Evolutionary conservation across 2,113 vertebrate species (phyloP).

Genomic region (Crotalus horridus): DNA sequence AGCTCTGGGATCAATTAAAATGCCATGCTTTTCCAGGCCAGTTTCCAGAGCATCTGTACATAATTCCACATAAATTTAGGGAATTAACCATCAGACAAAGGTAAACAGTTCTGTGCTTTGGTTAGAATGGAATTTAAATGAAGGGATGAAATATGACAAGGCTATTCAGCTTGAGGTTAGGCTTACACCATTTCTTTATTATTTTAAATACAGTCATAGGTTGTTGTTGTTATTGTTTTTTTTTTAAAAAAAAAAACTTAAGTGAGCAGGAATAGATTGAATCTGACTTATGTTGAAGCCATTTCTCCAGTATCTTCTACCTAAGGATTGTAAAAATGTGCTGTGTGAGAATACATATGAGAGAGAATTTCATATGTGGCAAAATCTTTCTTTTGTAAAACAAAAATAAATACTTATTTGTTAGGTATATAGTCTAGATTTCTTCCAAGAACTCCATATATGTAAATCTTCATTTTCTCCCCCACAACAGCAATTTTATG

Average conservation of each 20-base stretch:
- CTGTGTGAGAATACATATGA: not conserved
- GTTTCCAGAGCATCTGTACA: slow-evolving; percentile 75
- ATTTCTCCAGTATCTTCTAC: not conserved
- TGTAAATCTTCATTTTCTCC: not conserved
- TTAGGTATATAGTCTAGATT: not conserved
- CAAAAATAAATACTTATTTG: not conserved
- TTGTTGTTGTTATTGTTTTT: slow-evolving; percentile 9
- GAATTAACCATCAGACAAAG: slow-evolving; percentile 76
- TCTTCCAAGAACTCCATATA: not conserved
- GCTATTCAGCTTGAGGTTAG: slow-evolving; percentile 61
- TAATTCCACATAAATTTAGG: slow-evolving; percentile 75
- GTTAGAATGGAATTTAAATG: slow-evolving; percentile 75
- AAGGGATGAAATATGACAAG: slow-evolving; percentile 68
- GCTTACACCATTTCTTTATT: slow-evolving; percentile 68
- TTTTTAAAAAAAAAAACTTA: slow-evolving; percentile 36
- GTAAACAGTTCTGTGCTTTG: slow-evolving; percentile 79
- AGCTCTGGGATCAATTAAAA: slow-evolving; percentile 82
- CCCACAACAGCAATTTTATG: not conserved
- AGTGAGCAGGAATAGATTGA: not conserved
- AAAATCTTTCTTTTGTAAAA: not conserved
- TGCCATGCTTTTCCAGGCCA: slow-evolving; percentile 75
- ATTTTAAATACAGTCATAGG: slow-evolving; percentile 51
- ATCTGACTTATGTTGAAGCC: not conserved
- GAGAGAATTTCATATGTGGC: not conserved
- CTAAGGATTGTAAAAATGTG: not conserved